A percentile compares a stretch with the other conserved stretches of the same genome.
These are phyloP conservation scores for Marmota monax DNA, from an alignment of 2,113 vertebrate species.

Conservation along the genomic window DNA sequence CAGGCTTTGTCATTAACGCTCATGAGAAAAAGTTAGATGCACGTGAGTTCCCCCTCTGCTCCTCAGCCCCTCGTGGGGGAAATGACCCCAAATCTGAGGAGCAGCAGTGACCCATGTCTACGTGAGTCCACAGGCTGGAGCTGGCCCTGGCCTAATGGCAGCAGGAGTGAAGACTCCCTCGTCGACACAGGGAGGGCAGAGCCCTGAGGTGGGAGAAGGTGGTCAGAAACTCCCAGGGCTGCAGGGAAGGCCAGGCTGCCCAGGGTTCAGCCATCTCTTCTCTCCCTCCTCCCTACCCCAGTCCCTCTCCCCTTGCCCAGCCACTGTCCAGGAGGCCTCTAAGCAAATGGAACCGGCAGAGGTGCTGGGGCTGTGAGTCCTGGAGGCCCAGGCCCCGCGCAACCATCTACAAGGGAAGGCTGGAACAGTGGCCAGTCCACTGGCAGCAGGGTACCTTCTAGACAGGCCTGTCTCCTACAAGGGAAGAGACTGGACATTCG, in stretches of 20 bases:
- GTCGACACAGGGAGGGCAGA: not conserved
- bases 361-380: not conserved
- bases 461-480: not conserved
- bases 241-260: not conserved
- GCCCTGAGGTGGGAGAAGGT: too few relatives aligned
- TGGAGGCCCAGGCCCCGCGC: not conserved
- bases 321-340: not conserved
- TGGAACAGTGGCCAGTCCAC: fast-evolving
- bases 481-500: not conserved
- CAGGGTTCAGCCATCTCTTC: not conserved
- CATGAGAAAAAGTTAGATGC: not conserved
- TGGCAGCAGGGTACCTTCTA: not conserved
- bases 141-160: fast-evolving
- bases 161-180: not conserved
- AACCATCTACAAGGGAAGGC: not conserved
- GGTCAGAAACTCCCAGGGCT: not conserved
- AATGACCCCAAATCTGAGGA: not conserved
- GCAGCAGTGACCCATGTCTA: not conserved
- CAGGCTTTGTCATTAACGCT: not conserved
- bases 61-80: not conserved
- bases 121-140: not conserved
- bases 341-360: not conserved
- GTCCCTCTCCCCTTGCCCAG: not conserved
- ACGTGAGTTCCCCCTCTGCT: not conserved
- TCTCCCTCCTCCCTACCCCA: not conserved